These are phyloP conservation scores for Xylocampa areola DNA, from an alignment of 2,888 invertebrate genomes.

Conservation along the genomic window DNA sequence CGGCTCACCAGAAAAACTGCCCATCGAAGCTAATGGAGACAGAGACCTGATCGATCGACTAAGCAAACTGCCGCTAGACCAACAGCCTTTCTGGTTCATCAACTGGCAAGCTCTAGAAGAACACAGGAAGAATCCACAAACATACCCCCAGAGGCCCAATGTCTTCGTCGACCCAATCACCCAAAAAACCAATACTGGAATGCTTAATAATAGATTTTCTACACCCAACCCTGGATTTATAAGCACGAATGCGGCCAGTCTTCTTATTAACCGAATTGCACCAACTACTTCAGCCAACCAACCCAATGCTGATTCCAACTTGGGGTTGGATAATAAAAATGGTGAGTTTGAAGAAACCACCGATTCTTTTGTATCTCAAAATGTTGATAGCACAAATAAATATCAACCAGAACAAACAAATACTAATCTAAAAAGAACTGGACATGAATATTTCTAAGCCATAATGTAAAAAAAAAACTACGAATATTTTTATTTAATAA, in stretches of 20 bases:
- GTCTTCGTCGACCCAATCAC: slow-evolving; percentile 62
- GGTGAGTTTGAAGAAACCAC: slow-evolving; percentile 7
- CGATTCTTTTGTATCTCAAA: not conserved
- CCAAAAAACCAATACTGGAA: slow-evolving; percentile 10
- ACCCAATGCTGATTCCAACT: not conserved
- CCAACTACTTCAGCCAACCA: slow-evolving; percentile 1
- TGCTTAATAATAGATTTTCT: slow-evolving; percentile 5
- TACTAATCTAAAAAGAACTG: not conserved
- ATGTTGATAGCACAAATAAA: not conserved
- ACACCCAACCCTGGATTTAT: slow-evolving; percentile 2
- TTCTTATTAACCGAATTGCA: not conserved
- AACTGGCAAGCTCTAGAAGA: slow-evolving; percentile 92
- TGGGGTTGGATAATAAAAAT: not conserved
- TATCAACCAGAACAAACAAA: not conserved
- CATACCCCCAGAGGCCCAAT: slow-evolving; percentile 76
- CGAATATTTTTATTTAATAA: slow-evolving; percentile 60
- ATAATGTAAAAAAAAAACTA: slow-evolving; percentile 28
- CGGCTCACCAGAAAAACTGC: slow-evolving; percentile 85
- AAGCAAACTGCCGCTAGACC: slow-evolving; percentile 91
- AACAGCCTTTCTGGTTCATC: slow-evolving; percentile 93
- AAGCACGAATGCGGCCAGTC: not conserved
- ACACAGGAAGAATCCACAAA: slow-evolving; percentile 83
- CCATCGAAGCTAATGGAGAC: slow-evolving; percentile 92
- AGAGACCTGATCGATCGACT: slow-evolving; percentile 90
- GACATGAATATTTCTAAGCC: slow-evolving; percentile 1